phyloP scores from a whole-genome alignment of 2,113 vertebrate genomes.

The Oryzias woworae region DNA sequence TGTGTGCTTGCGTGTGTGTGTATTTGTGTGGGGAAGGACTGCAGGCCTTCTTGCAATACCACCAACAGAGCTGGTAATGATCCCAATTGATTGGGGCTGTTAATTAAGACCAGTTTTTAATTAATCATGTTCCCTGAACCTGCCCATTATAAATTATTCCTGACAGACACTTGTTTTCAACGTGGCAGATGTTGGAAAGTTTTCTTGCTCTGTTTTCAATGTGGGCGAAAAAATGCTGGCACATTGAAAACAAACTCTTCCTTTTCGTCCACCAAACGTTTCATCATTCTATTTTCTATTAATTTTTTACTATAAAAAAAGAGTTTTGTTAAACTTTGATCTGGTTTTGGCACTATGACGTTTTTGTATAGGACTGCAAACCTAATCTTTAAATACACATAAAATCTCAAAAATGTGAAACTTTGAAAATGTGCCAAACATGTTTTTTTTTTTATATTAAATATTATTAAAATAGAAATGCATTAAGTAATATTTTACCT shows the following conservation, averaged over 20 bases:
- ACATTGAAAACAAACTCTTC: background rate
- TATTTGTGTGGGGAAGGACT: conserved; percentile 4
- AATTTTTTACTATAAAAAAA: too few relatives aligned
- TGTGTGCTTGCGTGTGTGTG: conserved; percentile 1
- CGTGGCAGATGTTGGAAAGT: conserved; percentile 32
- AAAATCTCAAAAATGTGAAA: too few relatives aligned
- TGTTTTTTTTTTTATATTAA: too few relatives aligned
- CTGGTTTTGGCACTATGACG: too few relatives aligned
- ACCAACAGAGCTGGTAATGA: conserved; percentile 63
- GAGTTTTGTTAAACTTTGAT: too few relatives aligned
- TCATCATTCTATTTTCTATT: too few relatives aligned
- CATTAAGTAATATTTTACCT: too few relatives aligned
- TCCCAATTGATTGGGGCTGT: conserved; percentile 61
- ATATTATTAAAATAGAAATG: too few relatives aligned
- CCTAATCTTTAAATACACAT: too few relatives aligned
- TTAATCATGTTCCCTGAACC: conserved; percentile 64
- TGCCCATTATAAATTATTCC: conserved; percentile 65
- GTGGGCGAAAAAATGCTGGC: background rate
- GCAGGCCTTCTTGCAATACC: conserved; percentile 43
- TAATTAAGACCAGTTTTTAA: conserved; percentile 70
- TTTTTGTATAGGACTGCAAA: too few relatives aligned
- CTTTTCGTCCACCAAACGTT: too few relatives aligned
- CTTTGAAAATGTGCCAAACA: too few relatives aligned
- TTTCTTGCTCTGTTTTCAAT: conserved; percentile 9
- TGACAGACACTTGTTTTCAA: conserved; percentile 53